phyloP scores from a whole-genome alignment of 2,113 vertebrate species.

The Syngnathoides biaculeatus region DNA sequence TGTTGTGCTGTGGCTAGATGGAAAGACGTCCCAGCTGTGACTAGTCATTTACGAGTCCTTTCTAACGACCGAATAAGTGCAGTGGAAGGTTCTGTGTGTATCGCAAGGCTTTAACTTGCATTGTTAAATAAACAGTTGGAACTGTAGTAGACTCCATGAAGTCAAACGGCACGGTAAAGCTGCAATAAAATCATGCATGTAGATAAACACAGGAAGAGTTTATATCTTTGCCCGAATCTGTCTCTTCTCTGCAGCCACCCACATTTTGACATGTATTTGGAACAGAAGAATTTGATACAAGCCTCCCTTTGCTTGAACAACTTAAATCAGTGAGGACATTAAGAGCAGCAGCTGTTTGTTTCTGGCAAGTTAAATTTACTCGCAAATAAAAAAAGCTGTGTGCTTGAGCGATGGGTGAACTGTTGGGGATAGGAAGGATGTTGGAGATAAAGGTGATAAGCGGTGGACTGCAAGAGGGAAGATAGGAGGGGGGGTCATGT shows the following conservation, averaged over 20 bases:
- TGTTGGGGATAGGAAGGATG: slow-evolving; percentile 16
- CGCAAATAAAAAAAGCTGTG: slow-evolving; percentile 38
- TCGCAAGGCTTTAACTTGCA: slow-evolving; percentile 9
- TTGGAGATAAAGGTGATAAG: slow-evolving; percentile 21
- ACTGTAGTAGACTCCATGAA: slow-evolving; percentile 26
- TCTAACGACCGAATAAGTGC: slow-evolving; percentile 18
- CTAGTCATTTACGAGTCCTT: slow-evolving; percentile 1
- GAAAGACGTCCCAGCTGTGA: slow-evolving; percentile 17
- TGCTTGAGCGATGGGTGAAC: slow-evolving; percentile 23
- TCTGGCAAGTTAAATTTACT: slow-evolving; percentile 23
- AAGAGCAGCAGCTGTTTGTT: slow-evolving; percentile 24
- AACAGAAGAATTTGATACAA: slow-evolving; percentile 28
- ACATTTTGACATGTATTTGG: slow-evolving; percentile 42
- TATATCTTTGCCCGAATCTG: slow-evolving; percentile 19
- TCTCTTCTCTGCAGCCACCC: slow-evolving; percentile 20
- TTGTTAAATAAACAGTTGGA: slow-evolving; percentile 19
- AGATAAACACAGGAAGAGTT: slow-evolving; percentile 26
- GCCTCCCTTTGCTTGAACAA: slow-evolving; percentile 34
- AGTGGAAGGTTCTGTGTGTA: slow-evolving; percentile 1
- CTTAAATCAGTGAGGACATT: slow-evolving; percentile 40
- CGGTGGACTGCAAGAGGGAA: slow-evolving; percentile 13
- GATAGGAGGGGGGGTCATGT: slow-evolving; percentile 41
- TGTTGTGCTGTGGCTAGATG: slow-evolving; percentile 7
- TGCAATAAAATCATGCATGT: slow-evolving; percentile 12
- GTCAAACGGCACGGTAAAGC: slow-evolving; percentile 3